A percentile compares a stretch with the other conserved stretches of the same genome.
Evolutionary conservation across 2,888 invertebrate species (phyloP).

Genomic region (Camponotus fellah): DNA sequence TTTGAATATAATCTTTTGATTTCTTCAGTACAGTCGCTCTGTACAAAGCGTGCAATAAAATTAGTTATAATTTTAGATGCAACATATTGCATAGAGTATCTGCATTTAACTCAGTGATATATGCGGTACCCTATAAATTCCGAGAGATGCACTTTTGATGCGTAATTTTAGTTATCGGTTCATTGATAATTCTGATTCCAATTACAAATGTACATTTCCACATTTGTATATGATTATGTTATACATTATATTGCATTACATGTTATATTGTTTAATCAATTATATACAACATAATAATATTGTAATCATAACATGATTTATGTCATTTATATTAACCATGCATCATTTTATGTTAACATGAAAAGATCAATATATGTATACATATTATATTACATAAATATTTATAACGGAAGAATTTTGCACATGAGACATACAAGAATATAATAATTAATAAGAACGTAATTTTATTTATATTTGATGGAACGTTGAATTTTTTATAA

Average conservation of each 20-base stretch:
- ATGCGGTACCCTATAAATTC: constrained; percentile 23
- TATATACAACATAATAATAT: neutral
- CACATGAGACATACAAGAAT: neutral
- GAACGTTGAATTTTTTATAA: neutral
- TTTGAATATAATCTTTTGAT: constrained; percentile 40
- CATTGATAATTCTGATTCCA: constrained; percentile 36
- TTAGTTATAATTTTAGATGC: constrained; percentile 33
- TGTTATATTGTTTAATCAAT: constrained; percentile 31
- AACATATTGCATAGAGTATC: neutral
- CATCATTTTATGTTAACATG: neutral
- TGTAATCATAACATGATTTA: constrained; percentile 7
- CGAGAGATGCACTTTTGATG: constrained; percentile 33
- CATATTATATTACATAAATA: neutral
- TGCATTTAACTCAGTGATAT: constrained; percentile 40
- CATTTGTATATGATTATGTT: constrained; percentile 7
- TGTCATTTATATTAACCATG: constrained; percentile 14
- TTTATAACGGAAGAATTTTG: neutral
- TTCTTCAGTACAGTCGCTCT: neutral
- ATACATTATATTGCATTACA: neutral
- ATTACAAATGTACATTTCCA: constrained; percentile 29
- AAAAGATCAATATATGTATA: neutral
- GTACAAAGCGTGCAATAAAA: constrained; percentile 9
- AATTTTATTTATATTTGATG: constrained; percentile 1
- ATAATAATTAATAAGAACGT: neutral
- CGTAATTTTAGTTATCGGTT: constrained; percentile 49